Conservation (phyloP, 2,113 vertebrate species). For the Amphiprion percula region DNA sequence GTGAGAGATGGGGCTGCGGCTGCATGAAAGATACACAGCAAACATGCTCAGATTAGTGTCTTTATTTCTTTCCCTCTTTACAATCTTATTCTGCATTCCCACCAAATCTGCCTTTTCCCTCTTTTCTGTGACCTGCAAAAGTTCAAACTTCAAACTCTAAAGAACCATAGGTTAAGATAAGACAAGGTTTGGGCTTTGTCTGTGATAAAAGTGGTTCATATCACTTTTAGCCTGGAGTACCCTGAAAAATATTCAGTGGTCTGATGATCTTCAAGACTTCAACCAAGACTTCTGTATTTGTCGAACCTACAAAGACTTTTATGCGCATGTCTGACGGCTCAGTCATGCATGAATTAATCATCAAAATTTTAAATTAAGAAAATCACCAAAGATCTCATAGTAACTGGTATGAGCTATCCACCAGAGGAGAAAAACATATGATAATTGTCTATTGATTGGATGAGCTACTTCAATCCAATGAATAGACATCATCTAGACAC, state of each 20-base stretch:
- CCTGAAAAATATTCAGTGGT: too few relatives aligned
- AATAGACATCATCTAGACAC: neutral
- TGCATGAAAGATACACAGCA: constrained; percentile 32
- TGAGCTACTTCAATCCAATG: neutral
- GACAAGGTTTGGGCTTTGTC: neutral
- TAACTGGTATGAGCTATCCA: neutral
- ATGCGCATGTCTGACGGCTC: neutral
- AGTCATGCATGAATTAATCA: neutral
- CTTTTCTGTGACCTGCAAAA: neutral
- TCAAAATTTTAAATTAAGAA: too few relatives aligned
- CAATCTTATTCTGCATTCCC: neutral
- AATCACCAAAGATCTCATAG: too few relatives aligned
- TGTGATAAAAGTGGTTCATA: too few relatives aligned
- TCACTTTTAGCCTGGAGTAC: neutral
- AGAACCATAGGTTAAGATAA: neutral
- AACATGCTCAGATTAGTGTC: constrained; percentile 30
- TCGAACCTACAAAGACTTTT: too few relatives aligned
- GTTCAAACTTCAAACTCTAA: neutral
- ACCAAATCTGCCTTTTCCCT: neutral
- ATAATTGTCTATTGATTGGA: too few relatives aligned
- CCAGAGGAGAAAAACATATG: neutral
- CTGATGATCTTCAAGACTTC: too few relatives aligned
- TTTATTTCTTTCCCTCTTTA: constrained; percentile 1
- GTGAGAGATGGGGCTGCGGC: constrained; percentile 37
- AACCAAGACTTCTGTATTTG: too few relatives aligned